phyloP scores from a whole-genome alignment of 2,888 invertebrate genomes.

The Parnassius mnemosyne region DNA sequence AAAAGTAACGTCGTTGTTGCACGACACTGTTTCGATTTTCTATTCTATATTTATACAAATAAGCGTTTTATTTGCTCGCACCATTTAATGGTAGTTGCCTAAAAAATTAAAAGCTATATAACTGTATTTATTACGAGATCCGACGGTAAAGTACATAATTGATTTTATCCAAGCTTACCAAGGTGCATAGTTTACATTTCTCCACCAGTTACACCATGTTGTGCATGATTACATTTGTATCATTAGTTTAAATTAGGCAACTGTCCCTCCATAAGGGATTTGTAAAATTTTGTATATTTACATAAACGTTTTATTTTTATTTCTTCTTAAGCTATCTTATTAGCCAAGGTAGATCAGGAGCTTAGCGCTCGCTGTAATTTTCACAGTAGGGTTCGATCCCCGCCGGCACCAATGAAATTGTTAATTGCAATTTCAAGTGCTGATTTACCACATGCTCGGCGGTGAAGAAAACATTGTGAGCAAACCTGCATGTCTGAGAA shows the following conservation, averaged over 20 bases:
- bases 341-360: background rate
- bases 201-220: slow-evolving; percentile 37
- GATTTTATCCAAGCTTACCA: slow-evolving; percentile 66
- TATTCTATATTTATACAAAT: slow-evolving; percentile 47
- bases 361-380: too few relatives aligned
- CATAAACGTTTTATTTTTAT: slow-evolving; percentile 11
- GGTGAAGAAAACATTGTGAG: too few relatives aligned
- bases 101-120: slow-evolving; percentile 64
- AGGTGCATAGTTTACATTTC: slow-evolving; percentile 61
- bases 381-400: too few relatives aligned
- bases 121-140: slow-evolving; percentile 76
- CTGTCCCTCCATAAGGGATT: slow-evolving; percentile 41
- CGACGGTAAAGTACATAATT: slow-evolving; percentile 74
- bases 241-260: slow-evolving; percentile 40
- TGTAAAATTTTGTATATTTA: slow-evolving; percentile 29
- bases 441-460: too few relatives aligned
- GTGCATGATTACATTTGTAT: slow-evolving; percentile 13
- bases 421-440: too few relatives aligned
- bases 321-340: background rate
- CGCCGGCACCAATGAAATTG: too few relatives aligned
- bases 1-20: slow-evolving; percentile 63
- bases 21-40: slow-evolving; percentile 50
- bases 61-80: slow-evolving; percentile 58
- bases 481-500: too few relatives aligned
- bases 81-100: slow-evolving; percentile 49